Evolutionary conservation across 2,888 invertebrate genomes (phyloP).

Genomic region (Calephelis perditalis): DNA sequence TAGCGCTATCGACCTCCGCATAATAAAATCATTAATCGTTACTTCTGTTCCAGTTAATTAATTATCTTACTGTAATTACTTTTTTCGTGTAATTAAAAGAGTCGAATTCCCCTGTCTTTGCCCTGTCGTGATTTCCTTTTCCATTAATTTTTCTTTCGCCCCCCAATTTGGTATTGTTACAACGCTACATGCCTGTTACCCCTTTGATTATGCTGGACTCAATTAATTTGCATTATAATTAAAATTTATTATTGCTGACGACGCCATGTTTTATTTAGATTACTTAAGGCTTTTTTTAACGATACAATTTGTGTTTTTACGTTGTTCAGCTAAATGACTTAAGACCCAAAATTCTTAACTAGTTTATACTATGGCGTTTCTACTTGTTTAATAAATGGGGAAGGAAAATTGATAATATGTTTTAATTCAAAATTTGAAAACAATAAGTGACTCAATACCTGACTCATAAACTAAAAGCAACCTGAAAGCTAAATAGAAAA

Average conservation of each 20-base stretch:
- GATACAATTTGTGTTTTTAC: too few relatives aligned
- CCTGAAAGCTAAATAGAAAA: too few relatives aligned
- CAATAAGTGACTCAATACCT: too few relatives aligned
- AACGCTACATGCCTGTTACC: conserved; percentile 70
- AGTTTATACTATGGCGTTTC: too few relatives aligned
- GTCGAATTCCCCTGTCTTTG: conserved; percentile 77
- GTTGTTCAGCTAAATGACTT: too few relatives aligned
- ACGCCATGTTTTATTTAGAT: conserved; percentile 23
- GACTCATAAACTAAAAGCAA: too few relatives aligned
- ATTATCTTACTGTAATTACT: conserved; percentile 78
- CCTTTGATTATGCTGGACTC: conserved; percentile 73
- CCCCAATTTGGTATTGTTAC: conserved; percentile 79
- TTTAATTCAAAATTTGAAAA: too few relatives aligned
- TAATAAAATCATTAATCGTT: conserved; percentile 79
- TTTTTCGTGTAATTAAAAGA: conserved; percentile 79
- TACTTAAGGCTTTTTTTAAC: neutral
- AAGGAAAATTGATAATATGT: too few relatives aligned
- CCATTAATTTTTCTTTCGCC: conserved; percentile 78
- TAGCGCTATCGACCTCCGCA: conserved; percentile 64
- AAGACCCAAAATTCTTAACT: too few relatives aligned
- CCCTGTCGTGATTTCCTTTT: conserved; percentile 77
- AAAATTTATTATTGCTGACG: conserved; percentile 62
- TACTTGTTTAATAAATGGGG: too few relatives aligned
- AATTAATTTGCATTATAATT: conserved; percentile 76
- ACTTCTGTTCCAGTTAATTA: conserved; percentile 79